Conservation (phyloP, 2,113 vertebrate species). For the Cairina moschata region DNA sequence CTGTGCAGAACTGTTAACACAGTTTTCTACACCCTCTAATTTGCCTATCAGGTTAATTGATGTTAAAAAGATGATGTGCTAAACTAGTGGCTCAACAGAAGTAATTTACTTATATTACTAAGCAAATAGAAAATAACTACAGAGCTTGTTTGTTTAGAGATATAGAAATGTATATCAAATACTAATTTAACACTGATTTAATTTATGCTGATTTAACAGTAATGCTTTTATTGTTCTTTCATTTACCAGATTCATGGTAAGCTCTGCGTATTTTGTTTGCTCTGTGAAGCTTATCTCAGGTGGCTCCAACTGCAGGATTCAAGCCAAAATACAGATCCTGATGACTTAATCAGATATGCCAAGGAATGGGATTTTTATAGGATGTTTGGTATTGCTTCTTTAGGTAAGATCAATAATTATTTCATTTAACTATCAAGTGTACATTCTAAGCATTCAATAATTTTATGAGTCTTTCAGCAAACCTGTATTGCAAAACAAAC, state of each 20-base stretch:
- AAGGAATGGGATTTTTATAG: constrained; percentile 98
- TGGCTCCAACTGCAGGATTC: constrained; percentile 93
- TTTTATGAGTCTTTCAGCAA: neutral
- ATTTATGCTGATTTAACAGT: neutral
- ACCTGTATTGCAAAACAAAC: neutral
- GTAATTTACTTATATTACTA: neutral
- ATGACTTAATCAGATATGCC: constrained; percentile 95
- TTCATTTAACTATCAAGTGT: neutral
- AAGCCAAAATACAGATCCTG: constrained; percentile 84
- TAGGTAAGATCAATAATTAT: constrained; percentile 78
- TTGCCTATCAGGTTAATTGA: neutral
- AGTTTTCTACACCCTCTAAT: neutral
- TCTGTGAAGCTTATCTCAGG: constrained; percentile 94
- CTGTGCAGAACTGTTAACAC: neutral
- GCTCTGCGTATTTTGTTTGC: constrained; percentile 91
- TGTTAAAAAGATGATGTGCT: neutral
- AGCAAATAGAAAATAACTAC: neutral
- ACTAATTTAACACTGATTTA: neutral
- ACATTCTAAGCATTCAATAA: neutral
- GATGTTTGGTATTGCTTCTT: constrained; percentile 90
- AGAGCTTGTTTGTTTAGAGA: neutral
- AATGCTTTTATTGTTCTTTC: constrained; percentile 16
- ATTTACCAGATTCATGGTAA: constrained; percentile 92
- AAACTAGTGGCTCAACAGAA: neutral
- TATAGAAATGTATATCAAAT: constrained; percentile 5